Base-by-base conservation (phyloP, 2,113 vertebrate genomes). In the Pelecanoides urinatrix region DNA sequence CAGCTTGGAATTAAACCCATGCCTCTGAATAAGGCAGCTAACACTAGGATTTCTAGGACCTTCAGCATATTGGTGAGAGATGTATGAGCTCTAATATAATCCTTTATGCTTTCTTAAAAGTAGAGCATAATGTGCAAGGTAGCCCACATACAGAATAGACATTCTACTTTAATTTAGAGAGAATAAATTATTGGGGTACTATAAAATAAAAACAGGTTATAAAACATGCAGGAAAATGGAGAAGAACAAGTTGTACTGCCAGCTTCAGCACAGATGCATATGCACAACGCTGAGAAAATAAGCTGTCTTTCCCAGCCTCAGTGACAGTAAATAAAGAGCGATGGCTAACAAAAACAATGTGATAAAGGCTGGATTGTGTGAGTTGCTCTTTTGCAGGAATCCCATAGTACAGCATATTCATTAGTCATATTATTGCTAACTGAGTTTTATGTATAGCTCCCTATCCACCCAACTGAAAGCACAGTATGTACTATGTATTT, bases 191-290 rank as follows among this genome's bases (percentile, higher is more conserved):
- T 55, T 91, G 17, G 25, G 86, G 50, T 50, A 52, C 68, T 94
- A 62, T 91, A 73, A 89, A 80, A 87, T 86, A 82, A 89, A 86
- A 94, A 11, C 65, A 87, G 66, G 85, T 92, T 87, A n/a, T 93
- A 86, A 95, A 94, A 38, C 86, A 92, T 56, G n/a, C 59, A 86
- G 83, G 95, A 83, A 90, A 86, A 83, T 45, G 42, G 56, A 73
- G 83, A 86, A 94, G 91, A 94, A 96, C 94, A 91, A 86, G 83
- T 88, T 93, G 94, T 95, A 49, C 96, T 87, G 94, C 90, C 94
- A 96, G 78, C 82, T 94, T 62, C 71, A 95, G 89, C 89, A 71
- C 89, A 85, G 87, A 92, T 91, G 71, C 86, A 74, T 86, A 87
- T 88, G 95, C 27, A 85, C 81, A 88, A 83, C 12, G 6, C 94